Percentiles rank a stretch among this genome's conserved stretches.
Conservation (phyloP, 2,888 invertebrate species). For the Litoditis marina region DNA sequence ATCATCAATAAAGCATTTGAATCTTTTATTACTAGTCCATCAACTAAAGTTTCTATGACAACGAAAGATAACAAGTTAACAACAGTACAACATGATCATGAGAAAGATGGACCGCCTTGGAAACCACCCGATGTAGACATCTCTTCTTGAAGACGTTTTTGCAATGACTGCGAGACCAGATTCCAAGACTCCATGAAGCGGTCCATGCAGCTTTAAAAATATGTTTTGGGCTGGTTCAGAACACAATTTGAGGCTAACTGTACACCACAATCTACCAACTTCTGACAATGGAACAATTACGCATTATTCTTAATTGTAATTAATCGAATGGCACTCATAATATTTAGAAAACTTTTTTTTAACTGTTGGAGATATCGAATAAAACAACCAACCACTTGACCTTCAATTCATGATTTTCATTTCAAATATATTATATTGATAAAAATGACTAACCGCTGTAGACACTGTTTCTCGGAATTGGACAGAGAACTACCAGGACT, state of each 20-base stretch:
- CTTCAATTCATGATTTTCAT: too few species aligned
- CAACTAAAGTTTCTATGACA: not conserved
- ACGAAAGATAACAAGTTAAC: conserved; percentile 2
- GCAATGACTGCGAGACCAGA: conserved; percentile 82
- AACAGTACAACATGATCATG: conserved; percentile 7
- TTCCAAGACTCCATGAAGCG: conserved; percentile 95
- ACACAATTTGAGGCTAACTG: too few species aligned
- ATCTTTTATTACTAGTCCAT: not conserved
- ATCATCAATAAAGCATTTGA: not conserved
- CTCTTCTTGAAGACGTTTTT: conserved; percentile 35
- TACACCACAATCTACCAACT: conserved; percentile 88
- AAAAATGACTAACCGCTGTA: conserved; percentile 44
- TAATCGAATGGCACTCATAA: not conserved
- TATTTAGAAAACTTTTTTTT: not conserved
- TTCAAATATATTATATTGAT: not conserved
- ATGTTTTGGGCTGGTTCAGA: too few species aligned
- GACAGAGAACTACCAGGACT: conserved; percentile 52
- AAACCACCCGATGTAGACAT: conserved; percentile 22
- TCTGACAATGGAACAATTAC: too few species aligned
- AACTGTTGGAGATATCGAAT: not conserved
- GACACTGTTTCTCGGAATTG: conserved; percentile 54
- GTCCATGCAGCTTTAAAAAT: conserved; percentile 99
- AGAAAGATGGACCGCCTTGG: conserved; percentile 31
- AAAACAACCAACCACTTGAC: too few species aligned
- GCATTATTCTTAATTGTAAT: too few species aligned